Conservation (phyloP, 2,888 invertebrate genomes). For the Caenorhabditis zanzibari region DNA sequence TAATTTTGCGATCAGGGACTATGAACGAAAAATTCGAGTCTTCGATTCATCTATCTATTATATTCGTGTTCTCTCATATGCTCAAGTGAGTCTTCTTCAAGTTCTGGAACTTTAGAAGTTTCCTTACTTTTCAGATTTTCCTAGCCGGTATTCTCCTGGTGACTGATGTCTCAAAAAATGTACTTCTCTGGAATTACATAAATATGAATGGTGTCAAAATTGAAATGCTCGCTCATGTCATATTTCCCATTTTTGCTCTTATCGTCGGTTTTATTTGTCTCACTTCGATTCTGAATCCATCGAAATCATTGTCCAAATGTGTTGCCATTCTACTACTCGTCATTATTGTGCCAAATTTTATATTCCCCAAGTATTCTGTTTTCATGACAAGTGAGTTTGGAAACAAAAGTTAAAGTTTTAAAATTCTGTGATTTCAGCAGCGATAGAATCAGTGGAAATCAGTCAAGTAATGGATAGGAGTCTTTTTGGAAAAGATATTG, state of each 20-base stretch:
- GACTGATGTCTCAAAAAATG: conserved; percentile 69
- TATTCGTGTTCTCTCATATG: conserved; percentile 65
- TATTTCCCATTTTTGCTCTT: conserved; percentile 69
- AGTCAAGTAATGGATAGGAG: conserved; percentile 67
- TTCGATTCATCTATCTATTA: conserved; percentile 61
- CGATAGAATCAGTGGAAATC: conserved; percentile 69
- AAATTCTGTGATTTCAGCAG: conserved; percentile 57
- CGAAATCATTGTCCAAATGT: conserved; percentile 64
- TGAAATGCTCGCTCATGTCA: conserved; percentile 69
- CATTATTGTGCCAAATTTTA: conserved; percentile 69
- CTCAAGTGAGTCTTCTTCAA: conserved; percentile 50
- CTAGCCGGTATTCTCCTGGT: conserved; percentile 72
- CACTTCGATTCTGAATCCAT: conserved; percentile 66
- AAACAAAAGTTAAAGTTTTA: too few relatives aligned
- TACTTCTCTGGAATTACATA: conserved; percentile 72
- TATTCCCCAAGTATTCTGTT: conserved; percentile 65
- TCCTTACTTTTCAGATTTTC: conserved; percentile 65
- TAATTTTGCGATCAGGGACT: conserved; percentile 63
- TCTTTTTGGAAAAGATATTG: conserved; percentile 50
- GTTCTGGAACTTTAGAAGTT: too few relatives aligned
- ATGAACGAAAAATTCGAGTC: conserved; percentile 52
- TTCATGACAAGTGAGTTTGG: conserved; percentile 62
- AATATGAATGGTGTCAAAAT: conserved; percentile 69
- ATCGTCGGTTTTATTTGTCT: conserved; percentile 68
- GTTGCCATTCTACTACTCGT: conserved; percentile 65